Evolutionary conservation across 1,140 invertebrate genomes (phyloP), one percentile per base, ranked within the genome.

Genomic region (Acromyrmex heyeri): DNA sequence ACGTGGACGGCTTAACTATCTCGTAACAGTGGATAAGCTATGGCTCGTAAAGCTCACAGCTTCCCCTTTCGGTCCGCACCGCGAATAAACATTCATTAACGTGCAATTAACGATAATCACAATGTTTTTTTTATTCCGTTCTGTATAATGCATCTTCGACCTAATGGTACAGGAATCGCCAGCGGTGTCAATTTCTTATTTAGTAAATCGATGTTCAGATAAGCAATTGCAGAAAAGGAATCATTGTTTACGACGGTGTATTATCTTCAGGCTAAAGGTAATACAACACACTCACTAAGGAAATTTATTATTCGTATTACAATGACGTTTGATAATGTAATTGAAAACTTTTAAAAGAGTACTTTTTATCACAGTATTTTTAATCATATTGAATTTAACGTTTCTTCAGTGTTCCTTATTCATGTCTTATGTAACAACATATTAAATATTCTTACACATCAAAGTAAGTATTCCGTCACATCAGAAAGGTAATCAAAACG

Each of bases 71-170:
- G 14, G 34, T 8, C 38, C 16, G n/a, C 30, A 24, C 0, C 48
- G n/a, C 14, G 38, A 62, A n/a, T 75, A 73, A 83, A 83, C 79
- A 75, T 83, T 61, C n/a, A 83, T 73, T 83, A 83, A 75, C 27
- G 57, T 62, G 14, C 24, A 83, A 82, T 75, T 83, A 75, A 75
- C 69, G 69, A 48, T 16, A 48, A 34, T 48, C 55, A n/a, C 30
- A 3, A 12, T 5, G 55, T 83, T 75, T 75, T 83, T 73, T 83
- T 83, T 72, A 72, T 70, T 48, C 14, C 8, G 3, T 48, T 6
- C 18, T 24, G 34, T 6, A 24, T 6, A 65, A 67, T 48, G 48
- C 62, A 44, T 73, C 21, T 50, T 48, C 3, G 12, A 27, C 2
- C n/a, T 55, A 79, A 79, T 55, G 2, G 1, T n/a, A 53, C 0